Percentiles rank a stretch among this genome's conserved stretches.
Conservation (phyloP, 2,888 invertebrate species). For the Hyles lineata region DNA sequence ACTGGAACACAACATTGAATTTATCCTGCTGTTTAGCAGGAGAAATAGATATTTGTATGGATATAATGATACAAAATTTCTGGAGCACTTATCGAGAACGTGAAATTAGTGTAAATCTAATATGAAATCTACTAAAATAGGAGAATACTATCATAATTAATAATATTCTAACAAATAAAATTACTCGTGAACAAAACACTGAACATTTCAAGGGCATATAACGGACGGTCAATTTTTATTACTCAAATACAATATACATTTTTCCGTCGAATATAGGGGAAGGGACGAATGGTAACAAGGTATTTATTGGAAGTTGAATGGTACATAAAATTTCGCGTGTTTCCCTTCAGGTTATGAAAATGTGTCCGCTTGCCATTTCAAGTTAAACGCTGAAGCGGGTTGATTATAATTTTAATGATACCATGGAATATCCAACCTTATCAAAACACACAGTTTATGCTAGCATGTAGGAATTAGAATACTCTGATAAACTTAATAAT, state of each 20-base stretch:
- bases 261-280: conserved; percentile 38
- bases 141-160: no score
- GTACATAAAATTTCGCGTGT: conserved; percentile 58
- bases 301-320: conserved; percentile 63
- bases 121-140: no score
- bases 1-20: no score
- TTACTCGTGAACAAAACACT: no score
- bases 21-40: no score
- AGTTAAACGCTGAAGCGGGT: conserved; percentile 30
- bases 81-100: neutral
- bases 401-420: neutral
- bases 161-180: neutral
- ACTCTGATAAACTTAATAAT: no score
- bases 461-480: no score
- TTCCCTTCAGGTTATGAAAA: conserved; percentile 56
- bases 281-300: conserved; percentile 52
- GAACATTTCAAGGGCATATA: conserved; percentile 1
- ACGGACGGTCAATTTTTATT: conserved; percentile 27
- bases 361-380: conserved; percentile 36
- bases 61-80: neutral
- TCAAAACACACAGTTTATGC: no score
- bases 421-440: no score
- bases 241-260: conserved; percentile 4
- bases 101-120: no score
- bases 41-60: neutral